Evolutionary conservation across 2,113 vertebrate species (phyloP), one percentile per base, ranked within the genome.

Genomic region (Malurus elegans): DNA sequence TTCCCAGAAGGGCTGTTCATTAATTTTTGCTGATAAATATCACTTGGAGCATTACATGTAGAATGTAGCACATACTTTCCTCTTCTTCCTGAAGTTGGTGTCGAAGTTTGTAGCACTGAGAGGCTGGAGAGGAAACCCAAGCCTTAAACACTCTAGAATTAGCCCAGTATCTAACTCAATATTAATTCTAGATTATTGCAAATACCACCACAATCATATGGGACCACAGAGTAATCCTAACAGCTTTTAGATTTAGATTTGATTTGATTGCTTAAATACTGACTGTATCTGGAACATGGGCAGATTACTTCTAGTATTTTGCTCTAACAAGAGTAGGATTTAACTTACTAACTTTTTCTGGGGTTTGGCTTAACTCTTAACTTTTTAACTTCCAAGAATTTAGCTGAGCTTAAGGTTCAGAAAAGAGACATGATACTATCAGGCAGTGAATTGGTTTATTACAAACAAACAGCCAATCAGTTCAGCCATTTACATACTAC

Each of bases 11-110:
- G 65, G 10, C 11, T 47, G 7, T 81, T 91, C 8, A 20, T 82
- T 34, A 54, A 6, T 70, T 73, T 94, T 76, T 94, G 7, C 23
- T 79, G 40, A 53, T 82, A 92, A 95, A 61, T 92, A 79, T 29
- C 19, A 50, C 34, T 88, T 53, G 10, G n/a, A 82, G 32, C 12
- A 89, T 91, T 90, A 65, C 32, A 50, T 38, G 7, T 53, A 61
- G 53, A 28, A 61, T 2, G 3, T 44, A 62, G 28, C 15, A 53
- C 15, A n/a, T 74, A 18, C 8, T 45, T 61, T 67, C 42, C 20
- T 84, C 15, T 73, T 82, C 23, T 92, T 58, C 16, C 16, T 23
- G 4, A 32, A 45, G 12, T 88, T 73, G 65, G 12, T 50, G 57
- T 32, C 66, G 18, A 62, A 47, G 16, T 56, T 50, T 81, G n/a